phyloP scores from a whole-genome alignment of 2,797 vertebrate genomes.

The Crocidura indochinensis region DNA sequence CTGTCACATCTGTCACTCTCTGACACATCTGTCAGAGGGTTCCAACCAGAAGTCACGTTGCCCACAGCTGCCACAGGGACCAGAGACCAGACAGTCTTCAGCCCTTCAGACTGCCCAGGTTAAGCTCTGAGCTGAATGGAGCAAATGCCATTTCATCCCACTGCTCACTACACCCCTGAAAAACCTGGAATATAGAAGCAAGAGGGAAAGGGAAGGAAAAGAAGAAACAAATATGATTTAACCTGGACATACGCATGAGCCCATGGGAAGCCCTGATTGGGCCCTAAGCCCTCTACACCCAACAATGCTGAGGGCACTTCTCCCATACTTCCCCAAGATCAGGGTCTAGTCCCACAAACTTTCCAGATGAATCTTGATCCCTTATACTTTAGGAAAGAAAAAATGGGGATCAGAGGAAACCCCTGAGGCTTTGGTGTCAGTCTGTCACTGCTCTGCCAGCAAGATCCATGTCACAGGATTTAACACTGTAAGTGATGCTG shows the following conservation, averaged over 20 bases:
- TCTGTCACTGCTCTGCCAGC: not conserved
- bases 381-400: not conserved
- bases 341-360: too few relatives aligned
- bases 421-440: not conserved
- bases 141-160: not conserved
- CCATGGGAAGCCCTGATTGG: too few relatives aligned
- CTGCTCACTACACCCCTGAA: not conserved
- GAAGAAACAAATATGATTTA: not conserved
- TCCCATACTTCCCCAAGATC: too few relatives aligned
- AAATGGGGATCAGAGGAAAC: not conserved
- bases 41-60: not conserved
- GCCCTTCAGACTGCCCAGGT: not conserved
- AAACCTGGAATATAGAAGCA: not conserved
- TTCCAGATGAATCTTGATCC: constrained; percentile 33
- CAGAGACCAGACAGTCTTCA: not conserved
- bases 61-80: not conserved
- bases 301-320: too few relatives aligned
- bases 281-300: not conserved
- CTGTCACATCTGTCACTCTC: not conserved
- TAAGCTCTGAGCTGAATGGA: not conserved
- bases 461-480: not conserved
- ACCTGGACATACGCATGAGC: not conserved
- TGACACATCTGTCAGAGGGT: not conserved
- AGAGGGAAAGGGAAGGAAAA: not conserved
- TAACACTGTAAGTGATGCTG: too few relatives aligned